A percentile compares a stretch with the other conserved stretches of the same genome.
phyloP scores from a whole-genome alignment of 1,140 invertebrate species.

The Leptinotarsa lineolata region DNA sequence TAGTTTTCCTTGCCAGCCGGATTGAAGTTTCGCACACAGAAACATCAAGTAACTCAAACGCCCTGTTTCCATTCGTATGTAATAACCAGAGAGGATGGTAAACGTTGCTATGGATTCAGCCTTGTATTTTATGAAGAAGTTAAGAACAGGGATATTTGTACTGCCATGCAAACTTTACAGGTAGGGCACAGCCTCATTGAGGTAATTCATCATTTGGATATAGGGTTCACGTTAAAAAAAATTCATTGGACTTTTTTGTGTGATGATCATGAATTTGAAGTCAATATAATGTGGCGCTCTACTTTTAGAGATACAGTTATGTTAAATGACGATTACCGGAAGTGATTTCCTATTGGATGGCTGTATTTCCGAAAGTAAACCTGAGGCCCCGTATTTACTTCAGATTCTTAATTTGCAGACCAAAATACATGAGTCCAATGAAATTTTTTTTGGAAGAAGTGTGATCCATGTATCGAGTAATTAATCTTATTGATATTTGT shows the following conservation, averaged over 20 bases:
- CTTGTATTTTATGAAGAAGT: conserved; percentile 96
- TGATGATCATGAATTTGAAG: not conserved
- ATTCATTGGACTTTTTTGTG: too few species aligned
- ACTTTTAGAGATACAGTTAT: too few species aligned
- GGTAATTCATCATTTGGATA: not conserved
- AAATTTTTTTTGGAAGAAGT: too few species aligned
- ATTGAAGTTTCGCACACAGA: conserved; percentile 91
- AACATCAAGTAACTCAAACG: conserved; percentile 75
- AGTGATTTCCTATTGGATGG: too few species aligned
- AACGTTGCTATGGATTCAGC: conserved; percentile 90
- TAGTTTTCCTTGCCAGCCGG: conserved; percentile 93
- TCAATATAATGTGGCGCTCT: not conserved
- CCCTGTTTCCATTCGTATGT: conserved; percentile 96
- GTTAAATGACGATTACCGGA: too few species aligned
- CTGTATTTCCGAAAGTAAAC: too few species aligned
- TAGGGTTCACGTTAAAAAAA: too few species aligned
- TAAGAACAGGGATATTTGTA: conserved; percentile 86
- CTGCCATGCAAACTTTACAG: conserved; percentile 92
- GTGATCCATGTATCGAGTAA: too few species aligned
- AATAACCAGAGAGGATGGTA: conserved; percentile 95
- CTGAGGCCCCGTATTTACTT: too few species aligned
- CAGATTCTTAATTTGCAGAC: too few species aligned
- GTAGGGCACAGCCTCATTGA: conserved; percentile 53
- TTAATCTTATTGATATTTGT: not conserved
- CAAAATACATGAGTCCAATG: too few species aligned